These are phyloP conservation scores for Ptilodon capucinus DNA, from an alignment of 2,888 invertebrate species.

Conservation along the genomic window DNA sequence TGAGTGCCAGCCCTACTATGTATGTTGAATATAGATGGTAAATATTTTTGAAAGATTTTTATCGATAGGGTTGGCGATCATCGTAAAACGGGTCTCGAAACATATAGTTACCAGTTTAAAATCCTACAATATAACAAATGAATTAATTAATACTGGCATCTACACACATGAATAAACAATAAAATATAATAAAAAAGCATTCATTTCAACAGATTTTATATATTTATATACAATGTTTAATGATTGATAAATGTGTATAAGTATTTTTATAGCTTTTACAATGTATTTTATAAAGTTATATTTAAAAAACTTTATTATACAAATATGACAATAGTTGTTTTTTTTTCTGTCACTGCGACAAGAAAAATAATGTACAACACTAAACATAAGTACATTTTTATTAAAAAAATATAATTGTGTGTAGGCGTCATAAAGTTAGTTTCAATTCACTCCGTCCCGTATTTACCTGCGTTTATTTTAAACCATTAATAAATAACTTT, in stretches of 20 bases:
- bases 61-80: conserved; percentile 50
- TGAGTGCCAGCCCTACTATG: conserved; percentile 48
- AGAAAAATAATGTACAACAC: background rate
- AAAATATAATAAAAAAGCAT: conserved; percentile 5
- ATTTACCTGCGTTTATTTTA: conserved; percentile 50
- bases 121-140: conserved; percentile 63
- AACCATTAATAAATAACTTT: conserved; percentile 8
- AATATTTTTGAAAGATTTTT: conserved; percentile 29
- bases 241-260: conserved; percentile 3
- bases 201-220: conserved; percentile 2
- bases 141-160: conserved; percentile 37
- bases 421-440: conserved; percentile 45
- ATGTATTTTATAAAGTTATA: background rate
- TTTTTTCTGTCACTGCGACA: background rate
- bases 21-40: conserved; percentile 14
- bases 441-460: conserved; percentile 59
- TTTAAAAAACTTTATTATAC: background rate
- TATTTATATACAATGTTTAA: conserved; percentile 9
- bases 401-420: conserved; percentile 29
- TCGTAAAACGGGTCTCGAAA: conserved; percentile 74
- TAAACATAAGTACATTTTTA: conserved; percentile 9
- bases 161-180: conserved; percentile 33
- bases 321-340: background rate
- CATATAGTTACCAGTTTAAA: conserved; percentile 74
- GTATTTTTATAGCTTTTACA: conserved; percentile 9